Conservation (phyloP, 2,113 vertebrate species). For the Nesogale talazaci region DNA sequence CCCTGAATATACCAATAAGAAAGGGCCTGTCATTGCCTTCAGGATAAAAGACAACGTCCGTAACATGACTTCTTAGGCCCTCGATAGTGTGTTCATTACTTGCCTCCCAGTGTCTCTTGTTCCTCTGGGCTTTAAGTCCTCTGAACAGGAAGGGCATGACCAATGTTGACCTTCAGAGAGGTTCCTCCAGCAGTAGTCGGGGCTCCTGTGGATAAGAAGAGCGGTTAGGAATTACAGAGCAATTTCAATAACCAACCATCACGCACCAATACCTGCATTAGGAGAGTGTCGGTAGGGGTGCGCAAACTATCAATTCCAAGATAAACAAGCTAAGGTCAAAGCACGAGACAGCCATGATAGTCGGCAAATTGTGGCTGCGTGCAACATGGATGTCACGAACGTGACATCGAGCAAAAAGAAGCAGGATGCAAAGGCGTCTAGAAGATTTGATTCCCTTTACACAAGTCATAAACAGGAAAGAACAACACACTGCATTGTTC, state of each 20-base stretch:
- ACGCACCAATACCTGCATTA: conserved; percentile 26
- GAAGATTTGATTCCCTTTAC: conserved; percentile 22
- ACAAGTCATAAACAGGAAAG: conserved; percentile 2
- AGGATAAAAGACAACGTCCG: conserved; percentile 38
- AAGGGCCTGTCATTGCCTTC: background rate
- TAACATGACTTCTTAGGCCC: background rate
- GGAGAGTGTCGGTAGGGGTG: background rate
- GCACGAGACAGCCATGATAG: background rate
- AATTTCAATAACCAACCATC: conserved; percentile 39
- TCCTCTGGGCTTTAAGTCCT: background rate
- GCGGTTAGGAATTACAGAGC: background rate
- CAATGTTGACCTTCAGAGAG: conserved; percentile 11
- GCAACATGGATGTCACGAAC: background rate
- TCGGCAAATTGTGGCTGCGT: background rate
- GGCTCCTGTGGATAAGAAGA: conserved; percentile 16
- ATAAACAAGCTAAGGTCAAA: background rate
- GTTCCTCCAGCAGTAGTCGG: background rate
- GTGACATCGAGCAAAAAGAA: background rate
- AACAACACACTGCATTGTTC: background rate
- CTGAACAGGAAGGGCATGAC: background rate
- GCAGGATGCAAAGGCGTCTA: background rate
- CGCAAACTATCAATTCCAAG: conserved; percentile 1
- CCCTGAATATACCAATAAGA: background rate
- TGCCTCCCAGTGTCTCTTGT: conserved; percentile 6
- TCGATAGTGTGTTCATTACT: background rate